Conservation (phyloP, 2,113 vertebrate species). For the Plecotus auritus region DNA sequence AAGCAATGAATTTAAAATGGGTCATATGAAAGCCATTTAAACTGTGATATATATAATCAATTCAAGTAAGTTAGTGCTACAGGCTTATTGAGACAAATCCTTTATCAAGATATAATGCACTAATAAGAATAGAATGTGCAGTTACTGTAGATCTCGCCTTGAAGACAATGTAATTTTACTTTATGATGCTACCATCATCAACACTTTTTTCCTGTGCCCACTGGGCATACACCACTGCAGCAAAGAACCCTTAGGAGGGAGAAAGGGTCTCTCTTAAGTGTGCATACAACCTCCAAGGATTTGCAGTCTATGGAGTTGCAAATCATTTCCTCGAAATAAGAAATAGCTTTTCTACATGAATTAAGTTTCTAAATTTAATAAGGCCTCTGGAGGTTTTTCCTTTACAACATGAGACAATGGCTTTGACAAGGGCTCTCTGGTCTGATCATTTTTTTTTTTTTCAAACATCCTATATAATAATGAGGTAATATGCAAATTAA, state of each 20-base stretch:
- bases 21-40: conserved; percentile 71
- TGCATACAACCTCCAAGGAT: neutral
- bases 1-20: conserved; percentile 74
- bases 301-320: neutral
- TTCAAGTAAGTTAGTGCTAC: conserved; percentile 65
- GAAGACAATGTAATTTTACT: conserved; percentile 56
- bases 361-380: neutral
- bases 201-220: neutral
- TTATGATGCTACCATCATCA: neutral
- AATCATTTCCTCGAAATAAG: neutral
- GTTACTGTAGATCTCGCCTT: conserved; percentile 43
- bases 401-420: neutral
- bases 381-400: neutral
- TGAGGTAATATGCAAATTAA: no score
- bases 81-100: conserved; percentile 72
- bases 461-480: no score
- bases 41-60: conserved; percentile 69
- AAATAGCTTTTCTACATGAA: neutral
- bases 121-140: conserved; percentile 53
- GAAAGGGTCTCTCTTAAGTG: neutral
- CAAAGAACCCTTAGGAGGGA: no score
- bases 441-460: neutral
- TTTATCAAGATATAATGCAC: conserved; percentile 70
- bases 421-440: neutral
- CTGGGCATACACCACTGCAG: neutral